These are phyloP conservation scores for Nyctibius bracteatus DNA, from an alignment of 2,113 vertebrate species.

Conservation along the genomic window DNA sequence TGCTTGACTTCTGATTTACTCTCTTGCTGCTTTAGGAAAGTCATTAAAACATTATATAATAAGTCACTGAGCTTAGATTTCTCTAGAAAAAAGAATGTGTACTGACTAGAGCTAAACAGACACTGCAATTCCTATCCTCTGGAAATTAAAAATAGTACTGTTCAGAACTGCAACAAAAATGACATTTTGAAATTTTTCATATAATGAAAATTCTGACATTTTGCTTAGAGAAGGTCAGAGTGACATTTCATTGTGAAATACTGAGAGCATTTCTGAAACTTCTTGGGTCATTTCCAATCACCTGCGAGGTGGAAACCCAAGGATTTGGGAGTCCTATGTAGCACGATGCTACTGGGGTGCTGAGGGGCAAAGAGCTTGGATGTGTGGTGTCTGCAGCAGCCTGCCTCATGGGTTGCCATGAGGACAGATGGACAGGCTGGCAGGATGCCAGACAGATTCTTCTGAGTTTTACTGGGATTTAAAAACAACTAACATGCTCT, in stretches of 20 bases:
- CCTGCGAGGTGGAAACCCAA: not conserved
- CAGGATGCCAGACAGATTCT: not conserved
- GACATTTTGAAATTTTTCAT: constrained; percentile 59
- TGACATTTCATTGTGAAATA: constrained; percentile 59
- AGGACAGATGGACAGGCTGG: not conserved
- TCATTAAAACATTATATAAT: not conserved
- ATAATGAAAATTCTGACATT: constrained; percentile 63
- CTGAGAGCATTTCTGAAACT: not conserved
- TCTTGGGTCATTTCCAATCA: constrained; percentile 22
- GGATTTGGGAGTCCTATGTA: not conserved
- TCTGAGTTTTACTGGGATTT: not conserved
- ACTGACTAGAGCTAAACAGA: not conserved
- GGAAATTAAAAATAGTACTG: constrained; percentile 33
- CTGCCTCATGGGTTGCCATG: not conserved
- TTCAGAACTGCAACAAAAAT: constrained; percentile 53
- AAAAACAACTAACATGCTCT: not conserved
- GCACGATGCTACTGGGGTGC: rapidly evolving
- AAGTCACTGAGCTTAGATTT: not conserved
- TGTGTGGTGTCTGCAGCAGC: not conserved
- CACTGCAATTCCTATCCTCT: not conserved
- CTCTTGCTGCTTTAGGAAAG: not conserved
- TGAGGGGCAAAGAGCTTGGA: not conserved
- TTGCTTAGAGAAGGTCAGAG: constrained; percentile 61
- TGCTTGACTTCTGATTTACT: not conserved
- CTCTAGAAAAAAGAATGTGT: not conserved